Evolutionary conservation across 2,888 invertebrate genomes (phyloP), one percentile per base, ranked within the genome.

Genomic region (Steinernema hermaphroditum): DNA sequence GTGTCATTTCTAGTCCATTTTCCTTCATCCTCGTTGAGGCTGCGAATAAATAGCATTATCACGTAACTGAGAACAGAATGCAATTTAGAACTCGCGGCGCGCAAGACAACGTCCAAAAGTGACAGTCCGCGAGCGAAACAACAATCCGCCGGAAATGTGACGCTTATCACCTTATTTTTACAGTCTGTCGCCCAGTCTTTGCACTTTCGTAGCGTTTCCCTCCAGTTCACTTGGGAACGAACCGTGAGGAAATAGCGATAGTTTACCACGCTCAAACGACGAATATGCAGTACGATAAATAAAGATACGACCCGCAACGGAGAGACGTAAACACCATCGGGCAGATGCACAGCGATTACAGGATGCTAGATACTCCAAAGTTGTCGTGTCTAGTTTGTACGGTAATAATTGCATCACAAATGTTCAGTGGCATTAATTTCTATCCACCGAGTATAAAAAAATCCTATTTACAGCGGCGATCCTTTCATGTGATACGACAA

Each of bases 311-410:
- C 24, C 12, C 14, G 54, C 19, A 54, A 54, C 54, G 54, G 54
- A 54, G 27, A 54, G 19, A 54, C 54, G 54, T 54, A 54, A 54
- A 54, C 54, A 54, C 12, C 46, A 27, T 19, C 22, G 54, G 19
- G 12, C 27, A 27, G 27, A 54, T 54, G 54, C 54, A 54, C 19
- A 54, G 27, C 54, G 54, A n/a, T n/a, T n/a, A n/a, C n/a, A n/a
- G n/a, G n/a, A n/a, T n/a, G n/a, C n/a, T n/a, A n/a, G n/a, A n/a
- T n/a, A n/a, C n/a, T n/a, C n/a, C n/a, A n/a, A n/a, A n/a, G n/a
- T n/a, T n/a, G n/a, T n/a, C n/a, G n/a, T n/a, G n/a, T n/a, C n/a
- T n/a, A n/a, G n/a, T n/a, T n/a, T n/a, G n/a, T n/a, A n/a, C n/a
- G n/a, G n/a, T n/a, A n/a, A n/a, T n/a, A n/a, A n/a, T n/a, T n/a